These are phyloP conservation scores for Drosophila demipolita DNA, from an alignment of 2,888 invertebrate genomes.

Conservation along the genomic window DNA sequence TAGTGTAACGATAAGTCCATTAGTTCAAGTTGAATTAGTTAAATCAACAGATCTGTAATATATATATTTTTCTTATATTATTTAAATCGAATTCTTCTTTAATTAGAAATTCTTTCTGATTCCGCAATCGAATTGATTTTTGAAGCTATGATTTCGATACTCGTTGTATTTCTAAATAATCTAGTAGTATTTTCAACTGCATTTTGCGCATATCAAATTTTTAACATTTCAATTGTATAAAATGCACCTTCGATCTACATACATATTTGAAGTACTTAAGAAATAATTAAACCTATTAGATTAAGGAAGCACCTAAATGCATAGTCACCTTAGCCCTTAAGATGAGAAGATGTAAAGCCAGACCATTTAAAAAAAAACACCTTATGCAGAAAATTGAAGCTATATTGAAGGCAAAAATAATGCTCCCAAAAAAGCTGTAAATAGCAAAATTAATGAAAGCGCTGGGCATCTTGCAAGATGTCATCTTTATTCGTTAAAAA, in stretches of 20 bases:
- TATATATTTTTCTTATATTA: constrained; percentile 34
- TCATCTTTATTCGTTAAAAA: not conserved
- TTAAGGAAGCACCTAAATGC: constrained; percentile 36
- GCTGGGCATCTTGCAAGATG: constrained; percentile 19
- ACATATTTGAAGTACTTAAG: constrained; percentile 21
- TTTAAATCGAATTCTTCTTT: constrained; percentile 10
- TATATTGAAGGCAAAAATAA: constrained; percentile 6
- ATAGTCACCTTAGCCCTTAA: constrained; percentile 42
- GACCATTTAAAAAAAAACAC: constrained; percentile 12
- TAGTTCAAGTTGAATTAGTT: constrained; percentile 27
- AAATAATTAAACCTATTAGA: constrained; percentile 36
- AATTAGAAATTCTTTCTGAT: constrained; percentile 13
- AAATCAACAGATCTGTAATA: constrained; percentile 38
- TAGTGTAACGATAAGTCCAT: constrained; percentile 53
- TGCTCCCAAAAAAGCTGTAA: constrained; percentile 26
- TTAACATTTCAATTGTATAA: constrained; percentile 70
- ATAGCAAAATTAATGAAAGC: constrained; percentile 13
- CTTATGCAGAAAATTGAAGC: constrained; percentile 1
- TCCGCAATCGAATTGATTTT: constrained; percentile 4
- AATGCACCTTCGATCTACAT: constrained; percentile 50
- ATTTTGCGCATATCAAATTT: constrained; percentile 66
- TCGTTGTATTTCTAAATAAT: constrained; percentile 12
- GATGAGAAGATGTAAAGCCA: constrained; percentile 59
- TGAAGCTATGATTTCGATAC: constrained; percentile 6
- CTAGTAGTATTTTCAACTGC: constrained; percentile 25